phyloP scores from a whole-genome alignment of 2,888 invertebrate species.

The Cataglyphis rosenhaueri region DNA sequence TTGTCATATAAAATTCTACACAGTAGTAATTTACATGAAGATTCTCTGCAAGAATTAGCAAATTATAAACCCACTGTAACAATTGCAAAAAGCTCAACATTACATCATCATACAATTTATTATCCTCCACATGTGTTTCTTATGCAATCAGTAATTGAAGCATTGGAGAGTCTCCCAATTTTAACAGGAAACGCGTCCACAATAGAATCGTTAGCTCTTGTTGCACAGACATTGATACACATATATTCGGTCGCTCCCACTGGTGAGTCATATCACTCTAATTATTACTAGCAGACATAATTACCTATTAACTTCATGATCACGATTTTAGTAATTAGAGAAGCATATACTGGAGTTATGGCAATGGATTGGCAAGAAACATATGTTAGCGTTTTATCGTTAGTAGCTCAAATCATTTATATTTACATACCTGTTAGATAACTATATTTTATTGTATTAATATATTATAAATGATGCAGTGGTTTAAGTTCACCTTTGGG shows the following conservation, averaged over 20 bases:
- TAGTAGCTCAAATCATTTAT: constrained; percentile 79
- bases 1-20: constrained; percentile 74
- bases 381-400: constrained; percentile 90
- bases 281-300: neutral
- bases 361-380: constrained; percentile 89
- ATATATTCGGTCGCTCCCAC: constrained; percentile 58
- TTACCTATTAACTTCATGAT: neutral
- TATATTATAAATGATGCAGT: constrained; percentile 79
- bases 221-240: constrained; percentile 75
- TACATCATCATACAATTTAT: constrained; percentile 79
- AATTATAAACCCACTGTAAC: constrained; percentile 76
- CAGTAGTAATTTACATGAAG: constrained; percentile 66
- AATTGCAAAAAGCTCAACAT: constrained; percentile 69
- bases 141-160: constrained; percentile 72
- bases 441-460: constrained; percentile 33
- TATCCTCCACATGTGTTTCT: constrained; percentile 74
- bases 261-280: constrained; percentile 65
- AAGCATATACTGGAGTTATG: constrained; percentile 88
- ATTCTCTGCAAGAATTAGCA: constrained; percentile 75
- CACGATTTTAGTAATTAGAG: constrained; percentile 82
- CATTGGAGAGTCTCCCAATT: constrained; percentile 75
- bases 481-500: constrained; percentile 87
- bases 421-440: neutral
- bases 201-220: constrained; percentile 74
- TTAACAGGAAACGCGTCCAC: constrained; percentile 74